Evolutionary conservation across 2,113 vertebrate species (phyloP), one percentile per base, ranked within the genome.

Genomic region (Polypterus senegalus): DNA sequence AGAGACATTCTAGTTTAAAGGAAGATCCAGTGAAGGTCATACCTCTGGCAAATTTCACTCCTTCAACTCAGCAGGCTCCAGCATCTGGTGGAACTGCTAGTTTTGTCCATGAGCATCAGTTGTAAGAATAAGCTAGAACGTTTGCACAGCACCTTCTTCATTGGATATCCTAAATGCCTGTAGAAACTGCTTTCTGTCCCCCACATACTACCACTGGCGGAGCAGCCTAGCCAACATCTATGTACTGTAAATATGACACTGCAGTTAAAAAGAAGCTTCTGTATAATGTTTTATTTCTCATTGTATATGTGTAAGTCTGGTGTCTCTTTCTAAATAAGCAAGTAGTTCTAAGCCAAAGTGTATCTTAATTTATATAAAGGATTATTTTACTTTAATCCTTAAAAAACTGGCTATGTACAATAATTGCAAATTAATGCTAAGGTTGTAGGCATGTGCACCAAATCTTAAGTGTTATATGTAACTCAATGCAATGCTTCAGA

Each of bases 11-110:
- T 65, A 64, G 77, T 70, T 79, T 82, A 67, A 88, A 83, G 69
- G 90, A 92, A 67, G 88, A 95, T 48, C 79, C 90, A 0, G 78
- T 90, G 73, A 95, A 96, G 84, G 86, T 93, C 66, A 97, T 97
- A 67, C 87, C 91, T 7, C 81, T 97, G 80, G 90, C 89, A 51
- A 94, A 85, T 72, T 95, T 97, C 63, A 81, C 85, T 4, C 74
- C 83, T 27, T 74, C 79, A 0, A 66, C 76, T 66, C 86, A 88
- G 66, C 81, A 85, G 73, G 72, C 77, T 0, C 71, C 83, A 0
- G 69, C 73, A 7, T 71, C 82, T 3, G 81, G 74, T 7, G 66
- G 68, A 10, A 76, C 74, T 63, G 11, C 78, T 9, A 65, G 85
- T 1, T 88, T 92, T 70, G 63, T 92, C 59, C 88, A 90, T 5